Evolutionary conservation across 2,888 invertebrate species (phyloP).

Genomic region (Sinelater perroti): DNA sequence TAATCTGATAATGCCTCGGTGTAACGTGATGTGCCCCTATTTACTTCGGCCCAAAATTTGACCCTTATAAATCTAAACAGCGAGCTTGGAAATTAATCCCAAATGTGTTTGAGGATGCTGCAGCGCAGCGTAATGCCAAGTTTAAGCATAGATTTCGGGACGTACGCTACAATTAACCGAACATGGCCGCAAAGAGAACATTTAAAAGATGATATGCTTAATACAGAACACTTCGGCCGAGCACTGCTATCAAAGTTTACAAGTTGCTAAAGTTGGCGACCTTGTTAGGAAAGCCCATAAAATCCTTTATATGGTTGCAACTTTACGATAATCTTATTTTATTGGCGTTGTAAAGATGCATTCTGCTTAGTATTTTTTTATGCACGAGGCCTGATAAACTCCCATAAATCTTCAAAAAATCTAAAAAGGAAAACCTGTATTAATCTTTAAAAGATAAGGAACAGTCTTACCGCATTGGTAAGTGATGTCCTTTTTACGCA

Average conservation of each 20-base stretch:
- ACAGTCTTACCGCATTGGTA: too few species aligned
- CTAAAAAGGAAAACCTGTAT: too few species aligned
- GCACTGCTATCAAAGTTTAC: not conserved
- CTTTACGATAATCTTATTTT: constrained; percentile 12
- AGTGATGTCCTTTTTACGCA: too few species aligned
- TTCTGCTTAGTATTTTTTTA: constrained; percentile 9
- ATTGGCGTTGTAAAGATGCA: not conserved
- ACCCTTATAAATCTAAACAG: not conserved
- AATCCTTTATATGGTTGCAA: constrained; percentile 5
- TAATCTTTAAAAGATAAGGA: too few species aligned
- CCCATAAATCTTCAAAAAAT: too few species aligned
- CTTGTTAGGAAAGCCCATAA: constrained; percentile 10
- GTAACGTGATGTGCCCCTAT: constrained; percentile 2
- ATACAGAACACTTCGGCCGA: too few species aligned
- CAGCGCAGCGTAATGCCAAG: not conserved
- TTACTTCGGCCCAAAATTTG: not conserved
- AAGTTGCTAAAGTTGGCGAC: not conserved
- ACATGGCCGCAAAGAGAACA: too few species aligned
- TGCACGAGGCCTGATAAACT: too few species aligned
- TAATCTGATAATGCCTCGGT: constrained; percentile 18
- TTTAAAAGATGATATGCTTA: too few species aligned
- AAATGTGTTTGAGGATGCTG: not conserved
- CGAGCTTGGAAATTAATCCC: not conserved
- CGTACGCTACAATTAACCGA: too few species aligned
- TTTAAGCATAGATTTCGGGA: too few species aligned